Base-by-base conservation (phyloP, 2,113 vertebrate species). In the Centropus bengalensis region DNA sequence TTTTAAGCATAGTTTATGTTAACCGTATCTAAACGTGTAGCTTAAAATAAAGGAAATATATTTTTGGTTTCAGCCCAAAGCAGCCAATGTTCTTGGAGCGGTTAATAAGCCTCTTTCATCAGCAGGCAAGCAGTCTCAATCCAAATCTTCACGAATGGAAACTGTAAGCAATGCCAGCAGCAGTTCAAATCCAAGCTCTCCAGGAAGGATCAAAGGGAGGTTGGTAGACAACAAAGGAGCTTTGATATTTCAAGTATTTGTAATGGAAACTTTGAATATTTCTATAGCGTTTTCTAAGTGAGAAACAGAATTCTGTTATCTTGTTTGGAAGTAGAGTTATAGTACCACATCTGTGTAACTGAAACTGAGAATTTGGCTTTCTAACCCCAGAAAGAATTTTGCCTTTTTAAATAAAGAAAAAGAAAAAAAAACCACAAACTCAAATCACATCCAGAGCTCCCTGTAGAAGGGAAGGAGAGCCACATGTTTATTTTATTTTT, bases 71-170 rank as follows among this genome's bases (percentile, higher is more conserved):
- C 94, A 99, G 99, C 99, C 99, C 68, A 99, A 99, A 98, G 99
- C 99, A 47, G 98, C 99, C 68, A 99, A 99, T 90, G 99, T 99
- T 90, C 98, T 99, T 87, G 99, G 99, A 40, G 99, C 99, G 32
- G 99, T 99, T 83, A 99, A 99, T 98, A 99, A 99, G 97, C 99
- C 99, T 12, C 98, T 99, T 96, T 98, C 99, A 30, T 98, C 99
- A 82, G 99, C 99, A 75, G 99, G 99, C 91, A 99, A 99, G 93
- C 99, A 98, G 85, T 98, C 99, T 86, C 99, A 99, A 94, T 99
- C 98, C 93, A 99, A 99, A 98, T 98, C 99, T 40, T 99, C 99
- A 79, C 98, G 99, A 71, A 99, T 99, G 99, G 99, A 99, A 97
- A 99, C 99, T 51, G 98, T 99, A 97, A 99, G 99, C 98, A 99